These are phyloP conservation scores for Chaetogeoica ovagalla DNA, from an alignment of 2,888 invertebrate species.

Conservation along the genomic window DNA sequence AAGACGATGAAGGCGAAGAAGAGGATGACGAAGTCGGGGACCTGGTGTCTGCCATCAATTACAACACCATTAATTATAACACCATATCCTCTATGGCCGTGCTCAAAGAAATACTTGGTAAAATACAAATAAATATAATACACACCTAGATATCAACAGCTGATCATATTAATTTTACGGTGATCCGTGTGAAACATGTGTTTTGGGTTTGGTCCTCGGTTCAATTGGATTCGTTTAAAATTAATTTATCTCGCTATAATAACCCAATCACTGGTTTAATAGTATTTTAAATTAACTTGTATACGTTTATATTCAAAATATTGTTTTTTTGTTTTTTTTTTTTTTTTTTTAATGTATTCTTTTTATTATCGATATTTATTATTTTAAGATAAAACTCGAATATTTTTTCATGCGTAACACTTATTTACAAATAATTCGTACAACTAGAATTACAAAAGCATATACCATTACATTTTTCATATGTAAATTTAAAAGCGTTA, in stretches of 20 bases:
- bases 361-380: background rate
- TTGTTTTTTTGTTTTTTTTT: background rate
- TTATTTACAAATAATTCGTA: background rate
- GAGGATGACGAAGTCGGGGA: conserved; percentile 68
- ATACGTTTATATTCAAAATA: background rate
- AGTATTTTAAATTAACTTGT: conserved; percentile 3
- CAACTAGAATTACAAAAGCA: too few species aligned
- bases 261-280: background rate
- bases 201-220: conserved; percentile 34
- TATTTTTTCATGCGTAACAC: background rate
- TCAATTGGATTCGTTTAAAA: background rate
- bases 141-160: conserved; percentile 43
- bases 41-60: conserved; percentile 69
- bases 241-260: background rate
- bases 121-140: conserved; percentile 53
- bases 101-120: conserved; percentile 67
- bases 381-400: background rate
- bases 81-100: conserved; percentile 69
- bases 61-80: conserved; percentile 71
- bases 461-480: too few species aligned
- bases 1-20: conserved; percentile 56
- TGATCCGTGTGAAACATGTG: conserved; percentile 33
- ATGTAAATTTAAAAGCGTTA: background rate
- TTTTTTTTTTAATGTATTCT: conserved; percentile 7
- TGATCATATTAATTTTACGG: conserved; percentile 26